These are phyloP conservation scores for Ceratitis capitata DNA, from an alignment of 1,140 invertebrate genomes.

Conservation along the genomic window DNA sequence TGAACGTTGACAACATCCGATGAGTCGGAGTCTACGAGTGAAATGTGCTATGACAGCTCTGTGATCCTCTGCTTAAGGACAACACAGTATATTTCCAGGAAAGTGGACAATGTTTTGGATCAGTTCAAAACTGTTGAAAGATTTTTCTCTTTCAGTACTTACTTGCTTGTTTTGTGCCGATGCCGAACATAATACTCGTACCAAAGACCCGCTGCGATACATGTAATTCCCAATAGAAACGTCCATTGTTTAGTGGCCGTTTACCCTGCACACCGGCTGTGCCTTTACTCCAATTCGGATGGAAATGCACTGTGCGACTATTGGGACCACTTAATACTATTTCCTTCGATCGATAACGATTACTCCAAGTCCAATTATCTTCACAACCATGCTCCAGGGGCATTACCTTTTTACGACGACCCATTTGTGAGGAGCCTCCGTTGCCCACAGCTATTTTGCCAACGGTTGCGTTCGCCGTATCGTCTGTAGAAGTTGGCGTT, in stretches of 20 bases:
- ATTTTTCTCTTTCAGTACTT: too few relatives aligned
- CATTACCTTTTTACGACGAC: constrained; percentile 40
- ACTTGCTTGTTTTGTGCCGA: constrained; percentile 71
- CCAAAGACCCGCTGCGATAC: constrained; percentile 76
- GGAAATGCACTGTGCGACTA: constrained; percentile 71
- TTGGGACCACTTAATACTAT: constrained; percentile 70
- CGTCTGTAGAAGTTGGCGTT: not conserved
- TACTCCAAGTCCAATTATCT: constrained; percentile 76
- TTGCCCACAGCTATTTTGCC: not conserved
- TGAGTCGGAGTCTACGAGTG: too few relatives aligned
- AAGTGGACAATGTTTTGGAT: too few relatives aligned
- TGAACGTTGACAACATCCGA: too few relatives aligned
- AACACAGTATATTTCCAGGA: too few relatives aligned
- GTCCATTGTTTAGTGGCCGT: constrained; percentile 71
- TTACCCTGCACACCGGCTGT: constrained; percentile 77
- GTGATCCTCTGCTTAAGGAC: too few relatives aligned
- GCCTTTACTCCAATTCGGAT: constrained; percentile 81
- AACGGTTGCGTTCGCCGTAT: not conserved
- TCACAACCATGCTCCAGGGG: constrained; percentile 65
- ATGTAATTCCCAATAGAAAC: constrained; percentile 77
- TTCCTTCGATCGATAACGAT: constrained; percentile 72
- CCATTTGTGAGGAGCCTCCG: constrained; percentile 29
- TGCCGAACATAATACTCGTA: constrained; percentile 82
- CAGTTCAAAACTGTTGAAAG: too few relatives aligned
- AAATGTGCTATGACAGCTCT: too few relatives aligned